Base-by-base conservation (phyloP, 2,797 vertebrate genomes). In the Limosa lapponica region DNA sequence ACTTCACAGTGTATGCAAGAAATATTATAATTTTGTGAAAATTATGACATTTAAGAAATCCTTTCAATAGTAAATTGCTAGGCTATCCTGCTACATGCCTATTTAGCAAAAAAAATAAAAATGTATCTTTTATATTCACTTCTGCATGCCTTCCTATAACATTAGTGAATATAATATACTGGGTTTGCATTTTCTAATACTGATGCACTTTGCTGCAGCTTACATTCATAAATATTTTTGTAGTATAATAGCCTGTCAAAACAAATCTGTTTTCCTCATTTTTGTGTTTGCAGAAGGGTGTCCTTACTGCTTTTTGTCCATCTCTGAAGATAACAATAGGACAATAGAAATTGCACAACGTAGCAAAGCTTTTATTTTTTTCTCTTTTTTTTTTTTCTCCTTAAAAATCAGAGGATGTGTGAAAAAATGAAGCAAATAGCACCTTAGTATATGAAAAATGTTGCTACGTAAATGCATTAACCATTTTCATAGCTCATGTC, bases 141-240 rank as follows among this genome's bases (percentile, higher is more conserved):
- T 92, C 72, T 95, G 61, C 64, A 44, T 87, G 94, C 87, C 93
- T 97, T 97, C 70, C 43, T 83, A 25, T 71, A 94, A 81, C 96
- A 69, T 87, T 92, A 93, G 83, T 90, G 83, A 93, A 88, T 88
- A 87, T 79, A 94, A 90, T 95, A 36, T 87, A 52, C 64, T 16
- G 28, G 91, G 34, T 85, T 92, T 94, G 81, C 87, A 44, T 96
- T 97, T 98, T 96, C 91, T 94, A 90, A 94, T 93, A 94, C 93
- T 94, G 94, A 82, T 93, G 93, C 55, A 97, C 96, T 98, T 97
- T 90, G 89, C 97, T 96, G 95, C 77, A 97, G 96, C 97, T 98
- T 98, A 97, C 96, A 94, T 97, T 98, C 97, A 97, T 97, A 98
- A 98, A 98, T 98, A 98, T 97, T 98, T 98, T 97, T 97, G 95